A percentile compares a stretch with the other conserved stretches of the same genome.
These are phyloP conservation scores for Atlantisia rogersi DNA, from an alignment of 2,113 vertebrate genomes.

Conservation along the genomic window DNA sequence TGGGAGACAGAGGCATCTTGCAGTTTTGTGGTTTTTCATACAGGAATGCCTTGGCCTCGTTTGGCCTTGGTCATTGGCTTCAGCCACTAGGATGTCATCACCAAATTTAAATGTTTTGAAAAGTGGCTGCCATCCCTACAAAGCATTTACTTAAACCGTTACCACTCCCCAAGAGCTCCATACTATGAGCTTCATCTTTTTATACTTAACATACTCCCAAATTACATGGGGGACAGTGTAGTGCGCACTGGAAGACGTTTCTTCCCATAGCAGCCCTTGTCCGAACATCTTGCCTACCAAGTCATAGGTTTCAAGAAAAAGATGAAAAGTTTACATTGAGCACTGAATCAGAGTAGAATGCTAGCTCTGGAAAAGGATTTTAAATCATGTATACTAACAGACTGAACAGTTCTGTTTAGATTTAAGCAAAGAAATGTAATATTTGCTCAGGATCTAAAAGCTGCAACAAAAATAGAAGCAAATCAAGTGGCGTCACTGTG, in stretches of 20 bases:
- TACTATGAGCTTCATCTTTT: background rate
- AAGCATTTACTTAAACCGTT: background rate
- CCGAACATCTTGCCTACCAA: accelerated
- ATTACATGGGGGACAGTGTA: background rate
- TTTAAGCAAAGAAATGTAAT: background rate
- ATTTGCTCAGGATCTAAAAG: background rate
- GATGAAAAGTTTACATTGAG: background rate
- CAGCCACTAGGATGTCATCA: background rate
- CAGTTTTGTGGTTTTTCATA: background rate
- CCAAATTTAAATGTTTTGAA: background rate
- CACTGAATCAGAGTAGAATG: background rate
- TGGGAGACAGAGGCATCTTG: background rate
- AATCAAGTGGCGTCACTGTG: background rate
- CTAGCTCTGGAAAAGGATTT: background rate
- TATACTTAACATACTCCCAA: background rate
- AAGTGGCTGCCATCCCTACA: background rate
- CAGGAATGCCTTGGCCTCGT: background rate
- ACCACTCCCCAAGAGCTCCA: background rate
- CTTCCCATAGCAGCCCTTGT: background rate
- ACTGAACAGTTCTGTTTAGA: background rate
- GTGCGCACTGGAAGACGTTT: background rate
- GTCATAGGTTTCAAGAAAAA: background rate
- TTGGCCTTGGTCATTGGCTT: background rate
- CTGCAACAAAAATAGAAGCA: background rate
- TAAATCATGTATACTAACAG: background rate